Base-by-base conservation (phyloP, 2,113 vertebrate species). In the Nerophis lumbriciformis region DNA sequence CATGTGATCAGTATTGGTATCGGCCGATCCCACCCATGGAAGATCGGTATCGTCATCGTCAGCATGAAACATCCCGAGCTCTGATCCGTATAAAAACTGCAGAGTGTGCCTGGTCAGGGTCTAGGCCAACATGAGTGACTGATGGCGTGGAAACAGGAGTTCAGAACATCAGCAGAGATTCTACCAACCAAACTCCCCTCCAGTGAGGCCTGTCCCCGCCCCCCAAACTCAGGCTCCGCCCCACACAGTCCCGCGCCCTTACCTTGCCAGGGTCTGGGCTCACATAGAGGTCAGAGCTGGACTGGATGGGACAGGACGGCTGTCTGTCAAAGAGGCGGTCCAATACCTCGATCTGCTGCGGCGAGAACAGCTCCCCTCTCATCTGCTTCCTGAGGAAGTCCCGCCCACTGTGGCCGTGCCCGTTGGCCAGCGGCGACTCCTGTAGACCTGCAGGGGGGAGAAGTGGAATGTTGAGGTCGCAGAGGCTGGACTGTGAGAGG, bases 301-400 rank as follows among this genome's bases (percentile, higher is more conserved):
- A 83, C 73, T 81, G 84, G 83, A 87, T 80, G 77, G 87, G 87
- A 85, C 82, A 87, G 77, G 84, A 93, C 84, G 92, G 93, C 74
- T 97, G 95, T 85, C 93, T 94, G 87, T 98, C 96, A 79, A 97
- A 96, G 84, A 98, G 94, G n/a, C 91, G 92, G 83, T 98, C 95
- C 92, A 98, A 87, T 88, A 99, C 97, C 89, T 99, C 97, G 76
- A 99, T 90, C 86, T 99, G 97, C 89, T 98, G 97, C 67, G 94
- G 93, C 1, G 97, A 95, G 85, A 99, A 99, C 69, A 99, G 92
- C 79, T 99, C 96, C 81, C 96, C 96, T 84, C 96, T 88, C 97
- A 99, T 98, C 91, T 99, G 97, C 87, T 99, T 99, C 87, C 97
- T 93, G 72, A 99, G 93, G 88, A 98, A 98, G 87, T 99, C 97